These are phyloP conservation scores for Discoglossus pictus DNA, from an alignment of 2,797 vertebrate species.

Conservation along the genomic window DNA sequence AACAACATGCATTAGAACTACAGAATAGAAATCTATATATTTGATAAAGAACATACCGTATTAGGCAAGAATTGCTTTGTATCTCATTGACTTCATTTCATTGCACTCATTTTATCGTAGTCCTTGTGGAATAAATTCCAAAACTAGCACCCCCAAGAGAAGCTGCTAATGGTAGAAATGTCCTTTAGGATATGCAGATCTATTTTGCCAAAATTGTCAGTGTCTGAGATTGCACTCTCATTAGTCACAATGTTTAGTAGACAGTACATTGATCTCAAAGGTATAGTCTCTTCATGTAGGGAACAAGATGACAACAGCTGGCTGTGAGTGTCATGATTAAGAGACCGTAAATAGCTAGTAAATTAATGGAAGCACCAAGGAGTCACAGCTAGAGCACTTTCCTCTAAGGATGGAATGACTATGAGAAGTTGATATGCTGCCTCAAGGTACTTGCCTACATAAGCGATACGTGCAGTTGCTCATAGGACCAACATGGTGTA, in stretches of 20 bases:
- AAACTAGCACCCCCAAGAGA: too few species aligned
- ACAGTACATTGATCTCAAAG: constrained; percentile 29
- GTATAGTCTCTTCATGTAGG: constrained; percentile 19
- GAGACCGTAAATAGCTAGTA: background rate
- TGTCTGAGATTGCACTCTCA: constrained; percentile 13
- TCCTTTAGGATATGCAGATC: constrained; percentile 1
- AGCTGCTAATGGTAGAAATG: constrained; percentile 18
- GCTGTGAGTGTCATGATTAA: constrained; percentile 4
- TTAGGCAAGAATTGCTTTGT: too few species aligned
- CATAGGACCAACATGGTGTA: constrained; percentile 29
- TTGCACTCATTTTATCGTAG: too few species aligned
- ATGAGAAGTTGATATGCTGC: too few species aligned
- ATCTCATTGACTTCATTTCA: too few species aligned
- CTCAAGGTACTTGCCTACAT: constrained; percentile 14
- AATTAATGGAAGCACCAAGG: background rate
- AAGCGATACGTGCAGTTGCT: constrained; percentile 14
- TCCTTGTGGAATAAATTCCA: too few species aligned
- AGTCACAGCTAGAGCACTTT: background rate
- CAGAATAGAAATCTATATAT: too few species aligned
- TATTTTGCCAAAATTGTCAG: constrained; percentile 30
- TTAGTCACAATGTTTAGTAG: constrained; percentile 34
- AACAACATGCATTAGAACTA: too few species aligned
- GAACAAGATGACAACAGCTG: constrained; percentile 32
- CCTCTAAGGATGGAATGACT: background rate
- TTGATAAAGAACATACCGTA: too few species aligned